Percentiles rank a stretch among this genome's conserved stretches.
Evolutionary conservation across 2,797 vertebrate species (phyloP).

Genomic region (Falco berigora): DNA sequence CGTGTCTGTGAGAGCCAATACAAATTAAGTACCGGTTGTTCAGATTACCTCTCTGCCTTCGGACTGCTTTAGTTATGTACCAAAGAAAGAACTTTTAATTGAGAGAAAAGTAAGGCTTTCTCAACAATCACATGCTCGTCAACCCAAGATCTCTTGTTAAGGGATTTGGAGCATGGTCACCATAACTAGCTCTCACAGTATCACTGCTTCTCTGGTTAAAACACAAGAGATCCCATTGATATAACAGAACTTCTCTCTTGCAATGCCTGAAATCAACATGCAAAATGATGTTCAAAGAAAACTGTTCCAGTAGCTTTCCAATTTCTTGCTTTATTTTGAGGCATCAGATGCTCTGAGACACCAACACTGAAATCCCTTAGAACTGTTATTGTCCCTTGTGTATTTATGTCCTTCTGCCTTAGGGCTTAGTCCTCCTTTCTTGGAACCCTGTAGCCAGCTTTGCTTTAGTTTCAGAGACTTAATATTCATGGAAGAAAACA

Average conservation of each 20-base stretch:
- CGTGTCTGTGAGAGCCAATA: not conserved
- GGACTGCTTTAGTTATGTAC: not conserved
- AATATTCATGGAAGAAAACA: not conserved
- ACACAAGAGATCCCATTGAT: not conserved
- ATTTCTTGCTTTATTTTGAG: not conserved
- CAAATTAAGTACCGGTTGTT: not conserved
- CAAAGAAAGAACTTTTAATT: not conserved
- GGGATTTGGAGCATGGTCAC: not conserved
- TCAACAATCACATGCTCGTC: not conserved
- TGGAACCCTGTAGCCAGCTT: not conserved
- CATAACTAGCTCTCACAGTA: not conserved
- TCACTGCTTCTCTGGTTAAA: not conserved
- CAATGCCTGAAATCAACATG: not conserved
- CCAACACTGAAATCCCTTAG: not conserved
- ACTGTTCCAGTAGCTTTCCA: not conserved
- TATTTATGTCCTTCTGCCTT: not conserved
- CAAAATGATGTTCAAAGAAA: not conserved
- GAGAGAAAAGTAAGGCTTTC: not conserved
- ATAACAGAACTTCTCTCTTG: not conserved
- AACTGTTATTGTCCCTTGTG: not conserved
- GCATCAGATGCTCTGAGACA: not conserved
- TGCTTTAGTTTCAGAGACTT: not conserved
- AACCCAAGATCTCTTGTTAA: not conserved
- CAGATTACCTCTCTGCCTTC: conserved; percentile 25
- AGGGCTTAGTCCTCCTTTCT: not conserved